Base-by-base conservation (phyloP, 1,140 invertebrate genomes). In the Papilio polytes region DNA sequence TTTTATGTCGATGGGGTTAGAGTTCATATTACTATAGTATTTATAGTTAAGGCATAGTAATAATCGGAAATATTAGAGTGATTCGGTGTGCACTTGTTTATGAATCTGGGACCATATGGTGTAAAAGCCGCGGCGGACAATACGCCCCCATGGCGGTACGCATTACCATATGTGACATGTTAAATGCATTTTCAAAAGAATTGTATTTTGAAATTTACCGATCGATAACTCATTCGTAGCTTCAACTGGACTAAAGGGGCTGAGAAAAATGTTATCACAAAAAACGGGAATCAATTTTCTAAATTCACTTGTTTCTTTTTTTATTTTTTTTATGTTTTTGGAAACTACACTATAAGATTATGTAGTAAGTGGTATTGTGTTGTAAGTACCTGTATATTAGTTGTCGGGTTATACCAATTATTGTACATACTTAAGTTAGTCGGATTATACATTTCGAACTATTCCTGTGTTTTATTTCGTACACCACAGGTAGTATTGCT, bases 161-260 rank as follows among this genome's bases (percentile, higher is more conserved):
- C 84, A 93, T 92, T 91, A 92, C 89, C 92, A 93, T 94, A 94
- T 94, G 93, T 85, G 91, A 92, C 90, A 86, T 85, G 93, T 94
- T 94, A 94, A 94, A 93, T 89, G 87, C 87, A 81, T 87, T 93
- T 94, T 90, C 87, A 94, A 94, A 88, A 91, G 91, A 91, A 89
- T 90, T 84, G 91, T 92, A 94, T 93, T 82, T 74, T 84, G 76
- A 81, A 82, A 78, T 85, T 36, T 73, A 51, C 48, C 51, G 53
- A 59, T 78, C 76, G 53, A 78, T 78, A 53, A 78, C 18, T 74
- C 26, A 18, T 70, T 70, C 63, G 63, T 70, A 31, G 1, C 63
- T 41, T 8, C 36, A 7, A 70, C 63, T 70, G 26, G 31, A 36
- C 26, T 70, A 1, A 18, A 36, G 63, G 63, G 26, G 63, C 13